Percentiles rank a stretch among this genome's conserved stretches.
phyloP scores from a whole-genome alignment of 2,888 invertebrate species.

The Rapana venosa region DNA sequence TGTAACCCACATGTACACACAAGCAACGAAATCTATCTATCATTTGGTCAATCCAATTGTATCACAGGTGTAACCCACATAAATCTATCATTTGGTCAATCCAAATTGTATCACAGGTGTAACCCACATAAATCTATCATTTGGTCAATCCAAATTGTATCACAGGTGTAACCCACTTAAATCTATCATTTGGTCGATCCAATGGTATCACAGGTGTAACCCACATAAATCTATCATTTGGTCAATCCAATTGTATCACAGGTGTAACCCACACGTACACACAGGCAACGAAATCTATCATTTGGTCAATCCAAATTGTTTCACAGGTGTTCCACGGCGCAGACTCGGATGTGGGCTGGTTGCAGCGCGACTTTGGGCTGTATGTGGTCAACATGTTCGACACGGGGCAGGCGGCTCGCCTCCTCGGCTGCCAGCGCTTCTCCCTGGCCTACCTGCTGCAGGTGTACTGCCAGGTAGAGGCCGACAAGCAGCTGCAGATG shows the following conservation, averaged over 20 bases:
- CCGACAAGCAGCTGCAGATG: constrained; percentile 93
- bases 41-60: background rate
- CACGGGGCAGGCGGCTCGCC: constrained; percentile 91
- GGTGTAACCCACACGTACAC: constrained; percentile 82
- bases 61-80: constrained; percentile 81
- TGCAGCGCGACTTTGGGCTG: constrained; percentile 95
- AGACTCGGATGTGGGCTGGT: constrained; percentile 91
- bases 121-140: too few species aligned
- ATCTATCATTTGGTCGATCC: too few species aligned
- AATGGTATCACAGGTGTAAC: constrained; percentile 81
- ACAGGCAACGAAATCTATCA: too few species aligned
- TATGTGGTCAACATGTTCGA: constrained; percentile 99
- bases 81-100: too few species aligned
- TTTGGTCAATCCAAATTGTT: background rate
- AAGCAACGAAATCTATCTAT: too few species aligned
- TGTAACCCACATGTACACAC: constrained; percentile 79
- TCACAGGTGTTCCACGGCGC: constrained; percentile 93
- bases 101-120: constrained; percentile 81
- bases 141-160: background rate
- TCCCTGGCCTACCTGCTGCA: constrained; percentile 88
- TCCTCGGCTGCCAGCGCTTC: constrained; percentile 84
- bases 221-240: too few species aligned
- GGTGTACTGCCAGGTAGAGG: constrained; percentile 87
- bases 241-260: constrained; percentile 67
- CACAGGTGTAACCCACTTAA: constrained; percentile 83